Conservation (phyloP, 2,113 vertebrate genomes). For the Phasianus colchicus region DNA sequence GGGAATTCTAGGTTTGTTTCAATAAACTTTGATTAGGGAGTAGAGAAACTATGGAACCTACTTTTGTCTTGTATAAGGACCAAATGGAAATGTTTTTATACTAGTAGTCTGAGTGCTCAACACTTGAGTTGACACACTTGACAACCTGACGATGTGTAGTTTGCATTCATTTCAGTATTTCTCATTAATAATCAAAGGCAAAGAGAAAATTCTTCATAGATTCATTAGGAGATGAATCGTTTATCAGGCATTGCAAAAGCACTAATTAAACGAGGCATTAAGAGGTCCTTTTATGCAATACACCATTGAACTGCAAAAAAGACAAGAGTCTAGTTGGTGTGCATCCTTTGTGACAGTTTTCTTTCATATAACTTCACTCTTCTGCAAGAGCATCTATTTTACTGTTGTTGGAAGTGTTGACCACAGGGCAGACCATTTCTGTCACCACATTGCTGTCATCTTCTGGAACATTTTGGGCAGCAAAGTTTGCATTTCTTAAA, state of each 20-base stretch:
- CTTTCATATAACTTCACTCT: neutral
- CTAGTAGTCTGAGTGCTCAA: neutral
- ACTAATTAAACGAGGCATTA: slow-evolving; percentile 11
- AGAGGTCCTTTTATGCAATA: neutral
- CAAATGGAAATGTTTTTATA: neutral
- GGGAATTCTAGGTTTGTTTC: neutral
- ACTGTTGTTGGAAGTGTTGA: neutral
- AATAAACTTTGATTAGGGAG: neutral
- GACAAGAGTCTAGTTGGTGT: neutral
- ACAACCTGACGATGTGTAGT: neutral
- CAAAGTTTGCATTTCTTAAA: neutral
- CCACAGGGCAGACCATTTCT: neutral
- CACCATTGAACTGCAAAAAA: neutral
- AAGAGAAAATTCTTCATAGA: neutral
- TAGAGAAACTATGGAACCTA: neutral
- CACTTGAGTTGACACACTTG: neutral
- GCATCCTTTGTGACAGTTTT: neutral
- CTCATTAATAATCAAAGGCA: slow-evolving; percentile 35
- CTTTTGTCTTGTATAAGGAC: neutral
- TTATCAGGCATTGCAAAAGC: slow-evolving; percentile 8
- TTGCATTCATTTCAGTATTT: slow-evolving; percentile 7
- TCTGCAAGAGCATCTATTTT: neutral
- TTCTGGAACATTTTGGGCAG: neutral
- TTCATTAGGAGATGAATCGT: neutral
- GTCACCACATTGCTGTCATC: neutral